A percentile compares a stretch with the other conserved stretches of the same genome.
phyloP scores from a whole-genome alignment of 2,888 invertebrate species.

The Athrips mouffetella region DNA sequence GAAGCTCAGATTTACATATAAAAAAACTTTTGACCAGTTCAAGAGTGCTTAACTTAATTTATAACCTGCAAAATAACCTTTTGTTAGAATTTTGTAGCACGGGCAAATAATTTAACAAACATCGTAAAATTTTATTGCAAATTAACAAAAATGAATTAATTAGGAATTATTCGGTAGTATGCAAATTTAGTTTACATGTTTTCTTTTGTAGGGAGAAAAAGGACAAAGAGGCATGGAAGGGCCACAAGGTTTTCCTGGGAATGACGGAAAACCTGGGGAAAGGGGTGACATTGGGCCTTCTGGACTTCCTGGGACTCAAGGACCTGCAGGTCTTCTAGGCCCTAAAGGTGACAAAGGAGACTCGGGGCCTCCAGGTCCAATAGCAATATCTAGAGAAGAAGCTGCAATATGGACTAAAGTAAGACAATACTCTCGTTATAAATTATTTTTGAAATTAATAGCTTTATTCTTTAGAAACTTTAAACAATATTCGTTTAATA shows the following conservation, averaged over 20 bases:
- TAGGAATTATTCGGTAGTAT: neutral
- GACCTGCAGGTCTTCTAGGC: constrained; percentile 81
- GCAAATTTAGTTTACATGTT: neutral
- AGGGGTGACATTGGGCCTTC: constrained; percentile 84
- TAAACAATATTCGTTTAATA: too few relatives aligned
- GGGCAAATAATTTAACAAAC: too few relatives aligned
- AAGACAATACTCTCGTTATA: too few relatives aligned
- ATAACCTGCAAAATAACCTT: too few relatives aligned
- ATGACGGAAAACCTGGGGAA: constrained; percentile 81
- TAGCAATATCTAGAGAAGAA: constrained; percentile 79
- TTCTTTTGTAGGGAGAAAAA: constrained; percentile 73
- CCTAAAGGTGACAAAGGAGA: constrained; percentile 85
- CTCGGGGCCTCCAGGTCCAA: constrained; percentile 83
- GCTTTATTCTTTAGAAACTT: too few relatives aligned
- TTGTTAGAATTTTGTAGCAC: too few relatives aligned
- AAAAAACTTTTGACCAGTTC: too few relatives aligned
- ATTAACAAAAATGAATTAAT: too few relatives aligned
- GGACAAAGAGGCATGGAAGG: constrained; percentile 83
- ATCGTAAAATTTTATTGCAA: too few relatives aligned
- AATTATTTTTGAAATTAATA: too few relatives aligned
- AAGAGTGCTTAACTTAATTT: too few relatives aligned
- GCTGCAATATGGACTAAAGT: constrained; percentile 79
- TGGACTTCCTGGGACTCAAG: constrained; percentile 84
- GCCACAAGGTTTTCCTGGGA: constrained; percentile 81
- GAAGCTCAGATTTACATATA: too few relatives aligned